Base-by-base conservation (phyloP, 2,113 vertebrate genomes). In the Sialia sialis region DNA sequence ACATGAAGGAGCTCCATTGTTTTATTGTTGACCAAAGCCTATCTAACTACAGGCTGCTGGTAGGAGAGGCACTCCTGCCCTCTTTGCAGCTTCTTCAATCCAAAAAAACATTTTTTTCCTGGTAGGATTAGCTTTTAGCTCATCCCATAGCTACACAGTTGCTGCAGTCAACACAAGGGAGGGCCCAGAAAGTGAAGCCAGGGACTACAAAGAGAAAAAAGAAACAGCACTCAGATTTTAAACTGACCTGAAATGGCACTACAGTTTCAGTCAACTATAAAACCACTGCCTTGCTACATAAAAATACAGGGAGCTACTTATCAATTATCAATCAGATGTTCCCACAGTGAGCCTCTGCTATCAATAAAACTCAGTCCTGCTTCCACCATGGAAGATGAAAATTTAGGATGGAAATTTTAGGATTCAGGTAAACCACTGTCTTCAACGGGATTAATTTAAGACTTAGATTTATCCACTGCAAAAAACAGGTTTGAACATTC, bases 1-100 rank as follows among this genome's bases (percentile, higher is more conserved):
- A 38, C 83, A 64, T 49, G 76, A 96, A 94, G 88, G 75, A 88
- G 59, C 36, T 59, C 49, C 75, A 86, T 43, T 96, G 90, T 93
- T 95, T 90, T 63, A 77, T 21, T 94, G 90, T 51, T 83, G 75
- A 43, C 63, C 73, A 86, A 80, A 96, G 88, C 55, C 67, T 58
- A 75, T 21, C 34, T 95, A 96, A 91, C 26, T 75, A 93, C 44
- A 92, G 88, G 79, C 67, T 90, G 62, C 63, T 74, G 67, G 54
- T 36, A 34, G 39, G 69, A 82, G 52, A 72, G 55, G 58, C 70
- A 58, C 55, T 58, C 59, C 88, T 95, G 85, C 70, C 82, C 79
- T 88, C 70, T 51, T 41, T 38, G 68, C 76, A 80, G 39, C 55
- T 79, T 73, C 74, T 56, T 58, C 82, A 49, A 14, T 0, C 41